Base-by-base conservation (phyloP, 2,888 invertebrate genomes). In the Allolobophora icterica region DNA sequence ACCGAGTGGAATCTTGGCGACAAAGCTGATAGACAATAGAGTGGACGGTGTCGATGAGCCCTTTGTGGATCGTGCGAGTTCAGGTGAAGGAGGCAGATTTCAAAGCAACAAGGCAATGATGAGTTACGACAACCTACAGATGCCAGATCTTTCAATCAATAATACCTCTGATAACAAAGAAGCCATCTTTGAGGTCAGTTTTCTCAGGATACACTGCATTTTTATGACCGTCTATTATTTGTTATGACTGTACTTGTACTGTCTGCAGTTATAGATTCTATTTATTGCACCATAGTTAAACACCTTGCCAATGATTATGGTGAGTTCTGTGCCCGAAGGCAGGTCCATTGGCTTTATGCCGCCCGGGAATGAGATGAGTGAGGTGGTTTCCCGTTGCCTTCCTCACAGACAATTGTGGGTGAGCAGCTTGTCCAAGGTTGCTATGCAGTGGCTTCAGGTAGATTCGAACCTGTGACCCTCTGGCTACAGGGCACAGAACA, bases 71-170 rank as follows among this genome's bases (percentile, higher is more conserved):
- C 87, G n/a, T 19, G 6, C 38, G 8, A 87, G 87, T 38, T 30
- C 71, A 3, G 87, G 87, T 24, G 34, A 87, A 34, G 35, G 38
- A 33, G 87, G 34, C 87, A 24, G 87, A 35, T 87, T 35, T 38
- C 87, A 87, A 24, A 87, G 87, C 87, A 87, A 87, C 87, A 87
- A 87, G 87, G 87, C 87, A 38, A 87, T 87, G 38, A 21, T 87
- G n/a, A 87, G 87, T 38, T 87, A 87, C 19, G 87, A 87, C 8
- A 87, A 87, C 38, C 24, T 87, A 0, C 0, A 35, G 71, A 71
- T n/a, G 21, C 35, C 1, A 87, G 87, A 87, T 35, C 87, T 87
- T 87, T 87, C 87, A 19, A 3, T 11, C 17, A 87, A 33, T 87
- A 87, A 33, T 87, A n/a, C 19, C 5, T 71, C 71, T 71, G 19